These are phyloP conservation scores for Lasioglossum albipes DNA, from an alignment of 1,140 invertebrate genomes.

Conservation along the genomic window DNA sequence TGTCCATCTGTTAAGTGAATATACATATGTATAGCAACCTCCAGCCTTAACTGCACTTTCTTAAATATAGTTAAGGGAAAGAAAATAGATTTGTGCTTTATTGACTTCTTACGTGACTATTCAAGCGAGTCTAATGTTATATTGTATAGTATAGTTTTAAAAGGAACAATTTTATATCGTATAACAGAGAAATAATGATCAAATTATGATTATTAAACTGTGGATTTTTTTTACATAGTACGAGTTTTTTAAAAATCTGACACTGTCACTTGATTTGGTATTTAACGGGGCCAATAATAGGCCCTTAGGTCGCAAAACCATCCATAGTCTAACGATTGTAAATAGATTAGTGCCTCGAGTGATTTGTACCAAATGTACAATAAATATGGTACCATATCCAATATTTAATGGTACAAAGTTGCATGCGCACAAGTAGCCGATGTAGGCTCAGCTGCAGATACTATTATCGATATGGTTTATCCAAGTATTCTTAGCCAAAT, in stretches of 20 bases:
- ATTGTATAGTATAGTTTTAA: too few species aligned
- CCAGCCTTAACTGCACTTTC: background rate
- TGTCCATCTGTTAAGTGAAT: slow-evolving; percentile 19
- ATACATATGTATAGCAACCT: background rate
- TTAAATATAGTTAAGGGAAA: background rate
- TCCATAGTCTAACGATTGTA: too few species aligned
- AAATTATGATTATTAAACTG: background rate
- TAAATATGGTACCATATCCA: slow-evolving; percentile 22
- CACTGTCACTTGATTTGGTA: too few species aligned
- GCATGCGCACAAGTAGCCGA: slow-evolving; percentile 38
- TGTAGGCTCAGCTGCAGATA: slow-evolving; percentile 4
- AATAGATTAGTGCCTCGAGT: background rate
- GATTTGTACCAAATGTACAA: slow-evolving; percentile 1
- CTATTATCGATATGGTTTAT: slow-evolving; percentile 39
- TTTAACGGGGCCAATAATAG: too few species aligned
- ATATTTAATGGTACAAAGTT: slow-evolving; percentile 28
- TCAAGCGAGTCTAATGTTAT: background rate
- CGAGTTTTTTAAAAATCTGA: too few species aligned
- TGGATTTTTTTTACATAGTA: too few species aligned
- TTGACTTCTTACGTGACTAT: background rate
- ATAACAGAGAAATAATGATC: slow-evolving; percentile 2
- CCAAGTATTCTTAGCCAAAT: slow-evolving; percentile 44
- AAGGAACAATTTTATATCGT: slow-evolving; percentile 37
- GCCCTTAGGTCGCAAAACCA: too few species aligned
- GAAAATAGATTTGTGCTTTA: background rate